phyloP scores from a whole-genome alignment of 2,888 invertebrate genomes.

The Agrochola lota region DNA sequence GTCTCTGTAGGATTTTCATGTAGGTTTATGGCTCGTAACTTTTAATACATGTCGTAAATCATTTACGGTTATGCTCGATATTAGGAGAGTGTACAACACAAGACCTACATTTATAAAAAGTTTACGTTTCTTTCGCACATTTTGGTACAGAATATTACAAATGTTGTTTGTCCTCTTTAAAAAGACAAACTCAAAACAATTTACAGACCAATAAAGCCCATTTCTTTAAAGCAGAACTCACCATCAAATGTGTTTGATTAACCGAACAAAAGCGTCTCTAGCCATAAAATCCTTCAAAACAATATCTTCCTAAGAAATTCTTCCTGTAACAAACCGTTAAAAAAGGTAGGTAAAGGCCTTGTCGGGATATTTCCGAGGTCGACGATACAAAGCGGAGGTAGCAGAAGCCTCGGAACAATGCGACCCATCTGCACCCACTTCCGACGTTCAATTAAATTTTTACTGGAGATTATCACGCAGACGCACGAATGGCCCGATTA shows the following conservation, averaged over 20 bases:
- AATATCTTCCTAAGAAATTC: conserved; percentile 65
- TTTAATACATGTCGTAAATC: conserved; percentile 52
- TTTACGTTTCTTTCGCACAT: conserved; percentile 50
- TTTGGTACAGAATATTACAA: conserved; percentile 36
- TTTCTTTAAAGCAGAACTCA: conserved; percentile 41
- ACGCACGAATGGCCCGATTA: conserved; percentile 69
- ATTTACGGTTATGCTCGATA: conserved; percentile 56
- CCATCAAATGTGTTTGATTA: conserved; percentile 69
- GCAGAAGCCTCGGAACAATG: conserved; percentile 76
- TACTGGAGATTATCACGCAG: conserved; percentile 90
- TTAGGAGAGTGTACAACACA: conserved; percentile 32
- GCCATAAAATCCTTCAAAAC: conserved; percentile 56
- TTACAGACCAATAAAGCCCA: conserved; percentile 47
- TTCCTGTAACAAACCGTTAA: conserved; percentile 65
- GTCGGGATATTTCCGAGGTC: conserved; percentile 76
- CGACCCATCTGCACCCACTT: conserved; percentile 85
- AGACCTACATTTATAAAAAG: conserved; percentile 52
- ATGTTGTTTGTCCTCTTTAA: conserved; percentile 28
- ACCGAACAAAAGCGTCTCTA: conserved; percentile 65
- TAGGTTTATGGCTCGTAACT: conserved; percentile 13
- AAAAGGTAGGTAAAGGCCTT: conserved; percentile 72
- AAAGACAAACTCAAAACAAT: conserved; percentile 31
- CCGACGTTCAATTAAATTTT: conserved; percentile 90
- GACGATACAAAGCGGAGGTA: conserved; percentile 60
- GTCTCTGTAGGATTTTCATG: conserved; percentile 13